Base-by-base conservation (phyloP, 1,140 invertebrate genomes). In the Drosophila serrata region DNA sequence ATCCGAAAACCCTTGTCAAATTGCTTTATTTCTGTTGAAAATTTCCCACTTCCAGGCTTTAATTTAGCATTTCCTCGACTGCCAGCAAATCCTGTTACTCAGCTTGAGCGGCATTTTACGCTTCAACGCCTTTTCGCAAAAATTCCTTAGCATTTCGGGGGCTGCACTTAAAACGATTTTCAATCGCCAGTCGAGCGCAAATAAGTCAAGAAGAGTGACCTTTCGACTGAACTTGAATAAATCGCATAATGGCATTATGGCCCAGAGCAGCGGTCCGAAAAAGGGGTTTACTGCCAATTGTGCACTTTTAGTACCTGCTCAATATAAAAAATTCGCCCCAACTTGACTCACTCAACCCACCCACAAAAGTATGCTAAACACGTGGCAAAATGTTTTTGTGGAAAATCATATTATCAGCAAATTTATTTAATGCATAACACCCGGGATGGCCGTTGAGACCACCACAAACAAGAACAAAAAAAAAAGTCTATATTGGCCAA, bases 51-150 rank as follows among this genome's bases (percentile, higher is more conserved):
- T 51, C 7, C 17, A 2, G n/a, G 3, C 11, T 29, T n/a, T 43
- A 69, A 68, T 29, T 65, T 65, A 33, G 45, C 65, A 51, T 42
- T 67, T 68, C 17, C n/a, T 37, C 27, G 39, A 17, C 24, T 58
- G 57, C 48, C 40, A 53, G 35, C 33, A 75, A 69, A 49, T 51
- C 40, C 53, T 59, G 43, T 73, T 49, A 72, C 69, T 72, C 67
- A 61, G 61, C 78, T 65, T 65, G 59, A 68, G 56, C 57, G 46
- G 81, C 56, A 72, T 85, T 85, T 85, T 59, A 74, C 67, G 62
- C 72, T 58, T 53, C 37, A 48, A 22, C 61, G 73, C 59, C 8
- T 49, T 68, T 46, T 63, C 53, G 58, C 58, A 42, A 73, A 49
- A 65, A 61, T 77, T 65, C 62, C 78, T 42, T 65, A 17, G 35